Conservation (phyloP, 2,888 invertebrate species). For the Ormyrus labotus region DNA sequence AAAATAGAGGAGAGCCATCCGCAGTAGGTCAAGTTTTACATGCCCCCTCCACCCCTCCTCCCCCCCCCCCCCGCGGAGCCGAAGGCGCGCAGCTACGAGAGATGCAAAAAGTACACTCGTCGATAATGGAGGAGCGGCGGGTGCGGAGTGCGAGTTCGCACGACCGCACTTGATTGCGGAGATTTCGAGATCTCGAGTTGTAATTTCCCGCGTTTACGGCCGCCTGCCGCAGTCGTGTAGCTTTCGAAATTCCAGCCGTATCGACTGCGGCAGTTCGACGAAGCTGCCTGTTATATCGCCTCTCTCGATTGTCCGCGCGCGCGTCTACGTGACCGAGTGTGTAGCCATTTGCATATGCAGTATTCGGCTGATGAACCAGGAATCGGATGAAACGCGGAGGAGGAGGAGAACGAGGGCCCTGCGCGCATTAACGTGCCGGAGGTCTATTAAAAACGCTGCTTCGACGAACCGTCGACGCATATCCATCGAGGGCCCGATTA, state of each 20-base stretch:
- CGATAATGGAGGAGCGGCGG: conserved; percentile 49
- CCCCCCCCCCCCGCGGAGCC: too few relatives aligned
- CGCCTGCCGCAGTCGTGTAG: conserved; percentile 40
- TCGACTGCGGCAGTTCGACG: conserved; percentile 59
- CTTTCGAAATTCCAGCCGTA: conserved; percentile 61
- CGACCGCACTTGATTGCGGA: conserved; percentile 53
- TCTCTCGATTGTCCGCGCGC: conserved; percentile 56
- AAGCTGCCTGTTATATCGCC: conserved; percentile 60
- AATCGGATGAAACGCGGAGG: conserved; percentile 59
- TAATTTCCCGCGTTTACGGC: conserved; percentile 63
- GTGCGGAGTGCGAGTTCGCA: conserved; percentile 48
- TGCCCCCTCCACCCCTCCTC: not conserved
- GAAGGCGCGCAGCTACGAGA: conserved; percentile 1
- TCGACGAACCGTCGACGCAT: too few relatives aligned
- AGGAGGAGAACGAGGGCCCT: not conserved
- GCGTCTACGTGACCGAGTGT: too few relatives aligned
- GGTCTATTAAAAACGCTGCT: too few relatives aligned
- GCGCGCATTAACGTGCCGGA: conserved; percentile 3
- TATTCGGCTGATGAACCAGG: conserved; percentile 60
- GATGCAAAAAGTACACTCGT: conserved; percentile 34
- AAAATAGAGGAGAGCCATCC: not conserved
- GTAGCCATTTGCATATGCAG: conserved; percentile 63
- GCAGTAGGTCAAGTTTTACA: conserved; percentile 12
- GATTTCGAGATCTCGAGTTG: conserved; percentile 51
- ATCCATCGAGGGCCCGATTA: too few relatives aligned